Conservation (phyloP, 2,888 invertebrate genomes). For the Hylaea fasciaria region DNA sequence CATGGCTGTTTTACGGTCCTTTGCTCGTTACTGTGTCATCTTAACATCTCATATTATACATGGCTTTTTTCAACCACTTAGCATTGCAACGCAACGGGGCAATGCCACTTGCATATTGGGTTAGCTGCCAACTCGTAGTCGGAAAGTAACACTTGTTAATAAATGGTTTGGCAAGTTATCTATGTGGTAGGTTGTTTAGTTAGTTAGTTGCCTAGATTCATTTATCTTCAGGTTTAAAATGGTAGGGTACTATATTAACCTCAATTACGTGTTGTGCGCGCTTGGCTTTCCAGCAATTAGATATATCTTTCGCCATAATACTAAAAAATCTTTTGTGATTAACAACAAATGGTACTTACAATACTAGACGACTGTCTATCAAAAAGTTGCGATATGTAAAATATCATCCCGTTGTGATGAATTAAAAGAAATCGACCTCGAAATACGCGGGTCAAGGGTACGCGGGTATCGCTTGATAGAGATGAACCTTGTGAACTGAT, state of each 20-base stretch:
- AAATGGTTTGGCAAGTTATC: no score
- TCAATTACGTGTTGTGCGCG: neutral
- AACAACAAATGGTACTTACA: conserved; percentile 34
- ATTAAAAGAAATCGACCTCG: conserved; percentile 50
- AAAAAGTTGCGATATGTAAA: conserved; percentile 40
- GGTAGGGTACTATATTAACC: no score
- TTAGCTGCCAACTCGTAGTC: no score
- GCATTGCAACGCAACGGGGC: no score
- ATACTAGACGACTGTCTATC: conserved; percentile 32
- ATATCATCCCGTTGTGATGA: conserved; percentile 43
- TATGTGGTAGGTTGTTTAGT: no score
- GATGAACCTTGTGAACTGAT: conserved; percentile 38
- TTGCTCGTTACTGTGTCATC: neutral
- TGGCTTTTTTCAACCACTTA: no score
- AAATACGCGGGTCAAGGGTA: conserved; percentile 50
- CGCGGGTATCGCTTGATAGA: conserved; percentile 20
- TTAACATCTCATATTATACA: no score
- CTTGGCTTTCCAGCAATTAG: neutral
- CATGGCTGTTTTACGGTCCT: conserved; percentile 6
- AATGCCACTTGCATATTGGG: no score
- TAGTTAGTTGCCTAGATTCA: no score
- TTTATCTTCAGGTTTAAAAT: no score
- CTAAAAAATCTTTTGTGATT: conserved; percentile 9
- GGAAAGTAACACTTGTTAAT: no score
- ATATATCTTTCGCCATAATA: neutral